Evolutionary conservation across 1,140 invertebrate genomes (phyloP), one percentile per base, ranked within the genome.

Genomic region (Tetramorium parvispinum): DNA sequence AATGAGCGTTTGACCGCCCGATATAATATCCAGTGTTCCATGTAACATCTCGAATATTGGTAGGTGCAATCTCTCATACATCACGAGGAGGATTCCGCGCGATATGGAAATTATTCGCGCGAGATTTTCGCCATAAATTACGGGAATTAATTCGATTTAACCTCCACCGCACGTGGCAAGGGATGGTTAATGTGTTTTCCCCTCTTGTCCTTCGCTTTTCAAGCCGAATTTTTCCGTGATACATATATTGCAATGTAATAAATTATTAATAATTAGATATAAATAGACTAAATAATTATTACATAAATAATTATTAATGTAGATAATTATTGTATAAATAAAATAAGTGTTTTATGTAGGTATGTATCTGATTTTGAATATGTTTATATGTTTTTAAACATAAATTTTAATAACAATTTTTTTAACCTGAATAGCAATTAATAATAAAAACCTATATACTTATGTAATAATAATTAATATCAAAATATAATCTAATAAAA

Each of bases 41-140:
- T 82, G 65, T 65, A 89, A 40, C 73, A 55, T 68, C 24, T 32
- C 32, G 89, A 88, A 92, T 91, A 94, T 93, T 93, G 88, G 55
- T 91, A 90, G 85, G 89, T 86, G 75, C 92, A 92, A 89, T 87
- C 87, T 88, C 91, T 88, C 91, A 92, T 94, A 94, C 91, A 94
- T 94, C 93, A 94, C 70, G 40, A 71, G 65, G 86, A 89, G 88
- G 89, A 79, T 78, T 91, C 91, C 90, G 93, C 91, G 93, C 90
- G 89, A 93, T 93, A 94, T 94, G 93, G 91, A 94, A 94, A 94
- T 94, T 93, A 93, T 94, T 93, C 92, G 76, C 87, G 57, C 65
- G 93, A 93, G 89, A 93, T 94, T 94, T 93, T 88, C 88, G 81
- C 70, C 86, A 91, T 94, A 94, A 94, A 94, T 94, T 92, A 91